phyloP scores from a whole-genome alignment of 2,113 vertebrate genomes.

The Eulemur rufifrons region DNA sequence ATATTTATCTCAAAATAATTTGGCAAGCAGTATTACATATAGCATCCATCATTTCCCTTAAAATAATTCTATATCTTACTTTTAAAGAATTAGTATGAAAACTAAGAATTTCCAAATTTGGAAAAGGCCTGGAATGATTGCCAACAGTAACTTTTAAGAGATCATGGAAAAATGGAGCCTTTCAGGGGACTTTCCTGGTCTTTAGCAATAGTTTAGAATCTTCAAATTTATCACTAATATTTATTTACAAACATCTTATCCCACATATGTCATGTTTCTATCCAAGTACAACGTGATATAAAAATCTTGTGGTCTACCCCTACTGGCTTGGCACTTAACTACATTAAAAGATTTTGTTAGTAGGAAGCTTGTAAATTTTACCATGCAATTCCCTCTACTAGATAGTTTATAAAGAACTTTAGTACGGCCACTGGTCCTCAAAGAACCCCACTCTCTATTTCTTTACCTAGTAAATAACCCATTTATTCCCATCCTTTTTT shows the following conservation, averaged over 20 bases:
- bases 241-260: constrained; percentile 6
- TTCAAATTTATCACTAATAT: background rate
- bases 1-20: background rate
- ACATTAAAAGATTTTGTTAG: background rate
- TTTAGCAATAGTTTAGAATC: background rate
- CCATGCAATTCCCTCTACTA: background rate
- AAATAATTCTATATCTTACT: background rate
- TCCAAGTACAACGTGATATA: background rate
- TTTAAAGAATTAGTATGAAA: background rate
- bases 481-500: background rate
- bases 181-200: background rate
- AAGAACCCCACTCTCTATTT: background rate
- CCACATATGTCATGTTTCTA: background rate
- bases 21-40: background rate
- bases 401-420: background rate
- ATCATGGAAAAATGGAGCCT: background rate
- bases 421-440: background rate
- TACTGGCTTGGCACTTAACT: background rate
- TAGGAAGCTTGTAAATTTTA: background rate
- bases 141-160: background rate
- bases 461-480: background rate
- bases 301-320: background rate
- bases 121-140: background rate
- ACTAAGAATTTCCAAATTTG: background rate
- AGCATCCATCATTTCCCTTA: background rate